Evolutionary conservation across 2,888 invertebrate genomes (phyloP), one percentile per base, ranked within the genome.

Genomic region (Aethes cnicana): DNA sequence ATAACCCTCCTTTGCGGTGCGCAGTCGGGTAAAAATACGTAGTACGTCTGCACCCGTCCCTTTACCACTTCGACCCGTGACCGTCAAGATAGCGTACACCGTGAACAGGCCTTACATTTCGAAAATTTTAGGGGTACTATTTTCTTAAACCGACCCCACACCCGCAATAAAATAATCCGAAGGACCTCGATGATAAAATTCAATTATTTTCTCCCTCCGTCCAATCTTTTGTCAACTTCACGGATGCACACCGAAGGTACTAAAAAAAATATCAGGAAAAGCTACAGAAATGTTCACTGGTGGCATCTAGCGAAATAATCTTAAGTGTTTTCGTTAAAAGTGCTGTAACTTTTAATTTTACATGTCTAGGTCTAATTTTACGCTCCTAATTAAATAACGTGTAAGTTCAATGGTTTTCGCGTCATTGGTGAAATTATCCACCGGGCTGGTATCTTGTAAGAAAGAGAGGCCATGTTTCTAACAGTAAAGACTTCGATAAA

Each of bases 401-500:
- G 33, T 26, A 36, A 46, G 32, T n/a, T n/a, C 33, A 42, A 42
- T 42, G 21, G n/a, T 23, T 17, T 12, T n/a, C 11, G 21, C 26
- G 25, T 23, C 39, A 17, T 11, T 25, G 23, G 14, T 6, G 14
- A 39, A 39, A 56, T 55, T 55, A 48, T 54, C 43, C 56, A 36
- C 57, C 63, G 54, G 46, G 30, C 48, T 36, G 39, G 57, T 61
- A 62, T 62, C 56, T 61, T 59, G 50, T 48, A 54, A 52, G 61
- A 57, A 66, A 49, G 49, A 52, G 62, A 67, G 70, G 75, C 70
- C 72, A 81, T 78, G 72, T 79, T 77, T 69, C 62, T 73, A 69
- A 72, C 75, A 72, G 73, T 75, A 79, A 81, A 73, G 72, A 68
- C 60, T 52, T 61, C 74, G 72, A 77, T 82, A 77, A 84, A 78